Conservation (phyloP, 2,888 invertebrate species). For the Trichogramma evanescens region DNA sequence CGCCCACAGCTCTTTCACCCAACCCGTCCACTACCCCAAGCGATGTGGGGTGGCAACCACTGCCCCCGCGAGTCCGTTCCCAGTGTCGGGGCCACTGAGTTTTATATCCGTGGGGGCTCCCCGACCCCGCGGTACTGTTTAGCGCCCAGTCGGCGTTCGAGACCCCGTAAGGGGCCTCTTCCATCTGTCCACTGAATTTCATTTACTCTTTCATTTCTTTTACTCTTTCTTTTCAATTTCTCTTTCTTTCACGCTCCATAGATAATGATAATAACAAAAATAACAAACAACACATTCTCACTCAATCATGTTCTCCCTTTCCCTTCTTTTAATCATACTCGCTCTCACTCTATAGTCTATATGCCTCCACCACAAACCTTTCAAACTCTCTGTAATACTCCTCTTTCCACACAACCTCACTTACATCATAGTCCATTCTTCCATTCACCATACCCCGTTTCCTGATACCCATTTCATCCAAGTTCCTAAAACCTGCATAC, state of each 20-base stretch:
- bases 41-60: conserved; percentile 1
- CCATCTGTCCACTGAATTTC: too few relatives aligned
- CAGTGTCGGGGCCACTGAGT: not conserved
- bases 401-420: not conserved
- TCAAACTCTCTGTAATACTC: not conserved
- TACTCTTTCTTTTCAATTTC: too few relatives aligned
- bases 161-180: too few relatives aligned
- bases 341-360: too few relatives aligned
- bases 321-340: too few relatives aligned
- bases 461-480: not conserved
- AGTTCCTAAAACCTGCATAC: conserved; percentile 1
- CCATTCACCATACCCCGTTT: too few relatives aligned
- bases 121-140: not conserved
- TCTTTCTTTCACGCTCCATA: too few relatives aligned
- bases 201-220: too few relatives aligned
- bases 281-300: too few relatives aligned
- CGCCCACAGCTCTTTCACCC: not conserved
- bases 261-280: too few relatives aligned
- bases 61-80: not conserved
- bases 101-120: not conserved
- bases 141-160: not conserved
- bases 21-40: not conserved
- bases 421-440: not conserved
- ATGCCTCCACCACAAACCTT: too few relatives aligned
- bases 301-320: too few relatives aligned